These are phyloP conservation scores for Bergia puertoricense DNA, from an alignment of 92 coral and sea anemone species.

Conservation along the genomic window DNA sequence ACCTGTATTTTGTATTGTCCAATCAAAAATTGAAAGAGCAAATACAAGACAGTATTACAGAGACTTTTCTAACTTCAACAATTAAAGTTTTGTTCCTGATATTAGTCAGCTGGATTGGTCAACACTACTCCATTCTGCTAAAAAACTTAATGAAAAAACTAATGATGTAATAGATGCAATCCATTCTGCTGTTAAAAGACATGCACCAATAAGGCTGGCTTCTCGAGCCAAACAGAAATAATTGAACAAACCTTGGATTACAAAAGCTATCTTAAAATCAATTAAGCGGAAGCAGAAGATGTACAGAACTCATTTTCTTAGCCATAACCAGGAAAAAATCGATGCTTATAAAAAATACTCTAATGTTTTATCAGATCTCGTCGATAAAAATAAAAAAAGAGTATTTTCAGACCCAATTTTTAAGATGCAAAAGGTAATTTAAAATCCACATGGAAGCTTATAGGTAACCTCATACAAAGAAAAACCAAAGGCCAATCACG, in stretches of 20 bases:
- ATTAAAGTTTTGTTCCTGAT: background rate
- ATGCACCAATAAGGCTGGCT: background rate
- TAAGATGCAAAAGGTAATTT: background rate
- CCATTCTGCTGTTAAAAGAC: background rate
- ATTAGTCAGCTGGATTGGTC: too few relatives aligned
- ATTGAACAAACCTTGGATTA: background rate
- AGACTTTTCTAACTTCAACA: background rate
- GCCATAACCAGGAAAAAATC: background rate
- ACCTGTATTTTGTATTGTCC: too few relatives aligned
- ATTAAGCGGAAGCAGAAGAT: constrained; percentile 34
- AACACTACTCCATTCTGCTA: background rate
- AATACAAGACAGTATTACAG: background rate
- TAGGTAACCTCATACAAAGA: background rate
- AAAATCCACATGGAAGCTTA: constrained; percentile 13
- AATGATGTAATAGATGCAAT: background rate
- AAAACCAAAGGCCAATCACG: constrained; percentile 10
- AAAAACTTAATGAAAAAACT: background rate
- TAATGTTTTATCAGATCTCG: background rate
- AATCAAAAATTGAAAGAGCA: too few relatives aligned
- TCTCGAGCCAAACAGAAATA: background rate
- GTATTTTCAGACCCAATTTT: background rate
- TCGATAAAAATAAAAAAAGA: background rate
- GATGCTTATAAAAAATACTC: background rate
- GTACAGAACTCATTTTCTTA: constrained; percentile 23
- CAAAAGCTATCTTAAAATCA: background rate